Evolutionary conservation across 2,113 vertebrate species (phyloP).

Genomic region (Steatornis caripensis): DNA sequence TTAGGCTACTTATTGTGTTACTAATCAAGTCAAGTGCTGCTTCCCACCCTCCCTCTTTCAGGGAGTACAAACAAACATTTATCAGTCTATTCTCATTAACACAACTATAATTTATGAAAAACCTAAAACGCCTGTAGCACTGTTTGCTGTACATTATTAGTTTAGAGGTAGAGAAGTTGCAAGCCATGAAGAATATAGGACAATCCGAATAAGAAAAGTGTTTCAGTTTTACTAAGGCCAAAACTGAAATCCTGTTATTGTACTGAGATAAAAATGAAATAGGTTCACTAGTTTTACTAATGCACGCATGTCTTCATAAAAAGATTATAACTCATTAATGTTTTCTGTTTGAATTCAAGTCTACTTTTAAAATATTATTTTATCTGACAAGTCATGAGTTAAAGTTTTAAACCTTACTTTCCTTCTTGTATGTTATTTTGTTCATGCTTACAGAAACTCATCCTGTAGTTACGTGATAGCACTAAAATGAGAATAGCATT

Average conservation of each 20-base stretch:
- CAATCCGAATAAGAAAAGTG: not conserved
- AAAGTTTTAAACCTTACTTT: not conserved
- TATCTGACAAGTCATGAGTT: not conserved
- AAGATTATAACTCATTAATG: not conserved
- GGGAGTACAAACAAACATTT: constrained; percentile 64
- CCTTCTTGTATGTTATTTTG: not conserved
- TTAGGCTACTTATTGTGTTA: constrained; percentile 69
- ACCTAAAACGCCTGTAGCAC: constrained; percentile 20
- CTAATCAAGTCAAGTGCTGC: constrained; percentile 70
- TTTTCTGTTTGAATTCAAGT: not conserved
- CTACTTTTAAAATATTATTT: not conserved
- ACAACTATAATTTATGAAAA: constrained; percentile 66
- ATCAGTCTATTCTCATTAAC: constrained; percentile 69
- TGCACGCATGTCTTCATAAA: not conserved
- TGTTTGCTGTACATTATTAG: constrained; percentile 52
- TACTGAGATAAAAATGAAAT: not conserved
- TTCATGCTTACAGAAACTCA: not conserved
- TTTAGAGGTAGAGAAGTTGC: constrained; percentile 24
- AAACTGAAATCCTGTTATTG: not conserved
- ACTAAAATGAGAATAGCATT: not conserved
- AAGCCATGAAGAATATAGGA: not conserved
- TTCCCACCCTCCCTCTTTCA: constrained; percentile 65
- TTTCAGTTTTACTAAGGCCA: not conserved
- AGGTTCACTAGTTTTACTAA: not conserved
- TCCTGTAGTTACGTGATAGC: not conserved